Evolutionary conservation across 2,888 invertebrate genomes (phyloP).

Genomic region (Cantharis nigra): DNA sequence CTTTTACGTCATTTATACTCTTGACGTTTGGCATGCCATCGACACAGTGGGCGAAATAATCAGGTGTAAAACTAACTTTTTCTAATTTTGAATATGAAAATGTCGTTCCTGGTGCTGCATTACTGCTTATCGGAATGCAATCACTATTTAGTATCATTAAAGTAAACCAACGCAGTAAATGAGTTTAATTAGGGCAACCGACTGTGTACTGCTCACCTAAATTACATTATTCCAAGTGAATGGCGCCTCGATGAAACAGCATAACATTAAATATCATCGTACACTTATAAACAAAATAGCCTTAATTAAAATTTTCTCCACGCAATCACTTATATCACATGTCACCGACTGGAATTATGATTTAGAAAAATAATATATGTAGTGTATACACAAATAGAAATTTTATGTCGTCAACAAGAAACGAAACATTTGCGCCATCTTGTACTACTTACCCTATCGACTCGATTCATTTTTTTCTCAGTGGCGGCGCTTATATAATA

Average conservation of each 20-base stretch:
- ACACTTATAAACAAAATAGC: neutral
- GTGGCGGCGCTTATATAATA: neutral
- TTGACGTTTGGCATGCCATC: slow-evolving; percentile 44
- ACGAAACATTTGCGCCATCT: slow-evolving; percentile 1
- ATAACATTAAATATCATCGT: neutral
- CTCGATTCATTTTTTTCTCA: neutral
- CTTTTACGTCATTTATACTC: slow-evolving; percentile 39
- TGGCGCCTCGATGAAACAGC: neutral
- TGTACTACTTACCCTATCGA: neutral
- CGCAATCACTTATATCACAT: slow-evolving; percentile 27
- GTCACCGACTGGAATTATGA: slow-evolving; percentile 25
- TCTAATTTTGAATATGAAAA: slow-evolving; percentile 8
- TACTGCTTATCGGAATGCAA: neutral
- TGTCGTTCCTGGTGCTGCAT: neutral
- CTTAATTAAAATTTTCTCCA: slow-evolving; percentile 8
- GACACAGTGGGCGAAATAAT: slow-evolving; percentile 35
- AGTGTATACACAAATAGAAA: slow-evolving; percentile 29
- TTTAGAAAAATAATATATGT: slow-evolving; percentile 5
- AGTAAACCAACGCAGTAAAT: neutral
- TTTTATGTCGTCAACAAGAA: slow-evolving; percentile 27
- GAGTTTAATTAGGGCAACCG: neutral
- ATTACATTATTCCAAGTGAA: slow-evolving; percentile 21
- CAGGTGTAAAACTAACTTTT: slow-evolving; percentile 35
- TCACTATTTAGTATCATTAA: neutral
- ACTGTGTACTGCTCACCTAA: slow-evolving; percentile 22